Evolutionary conservation across 1,140 invertebrate species (phyloP), one percentile per base, ranked within the genome.

Genomic region (Cotesia glomerata): DNA sequence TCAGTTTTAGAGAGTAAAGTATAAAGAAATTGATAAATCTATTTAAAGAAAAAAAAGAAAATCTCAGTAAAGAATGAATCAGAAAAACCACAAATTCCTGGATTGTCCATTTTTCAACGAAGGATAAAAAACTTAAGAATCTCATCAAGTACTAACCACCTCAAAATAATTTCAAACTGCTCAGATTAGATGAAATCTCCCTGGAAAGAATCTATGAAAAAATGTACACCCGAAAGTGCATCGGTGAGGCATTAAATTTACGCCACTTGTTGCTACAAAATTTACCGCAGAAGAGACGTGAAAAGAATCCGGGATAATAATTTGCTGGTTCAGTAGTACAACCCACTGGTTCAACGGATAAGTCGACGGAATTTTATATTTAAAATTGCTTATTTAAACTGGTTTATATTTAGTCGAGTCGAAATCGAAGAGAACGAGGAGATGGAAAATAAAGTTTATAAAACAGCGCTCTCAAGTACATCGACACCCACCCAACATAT

Each of bases 211-310:
- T 54, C 16, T 58, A 5, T 32, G 1, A 67, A 67, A 54, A 54
- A 39, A 64, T 13, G 26, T 51, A 51, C 36, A 16, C 18, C 18
- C 1, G 65, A 54, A 16, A 34, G 14, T 13, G 35, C 62, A 64
- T 45, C 49, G 62, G 26, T 64, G 14, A 18, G 65, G 26, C 52
- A 67, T 34, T 56, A 71, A 71, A 64, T 64, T 32, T 36, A 3
- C 69, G 62, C 69, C 69, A 71, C 69, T 71, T 71, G 69, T 71
- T 71, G 69, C 69, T 65, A 64, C 18, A 56, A 64, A 63, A 71
- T 49, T 61, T 51, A 51, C 58, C 34, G 45, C 58, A 62, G 14
- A 61, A 13, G 59, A 32, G 58, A 49, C 16, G 58, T 35, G 35
- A 51, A 36, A 45, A 49, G 58, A 62, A 70, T 51, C n/a, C 34